Evolutionary conservation across 2,888 invertebrate genomes (phyloP).

Genomic region (Piscicola geometra): DNA sequence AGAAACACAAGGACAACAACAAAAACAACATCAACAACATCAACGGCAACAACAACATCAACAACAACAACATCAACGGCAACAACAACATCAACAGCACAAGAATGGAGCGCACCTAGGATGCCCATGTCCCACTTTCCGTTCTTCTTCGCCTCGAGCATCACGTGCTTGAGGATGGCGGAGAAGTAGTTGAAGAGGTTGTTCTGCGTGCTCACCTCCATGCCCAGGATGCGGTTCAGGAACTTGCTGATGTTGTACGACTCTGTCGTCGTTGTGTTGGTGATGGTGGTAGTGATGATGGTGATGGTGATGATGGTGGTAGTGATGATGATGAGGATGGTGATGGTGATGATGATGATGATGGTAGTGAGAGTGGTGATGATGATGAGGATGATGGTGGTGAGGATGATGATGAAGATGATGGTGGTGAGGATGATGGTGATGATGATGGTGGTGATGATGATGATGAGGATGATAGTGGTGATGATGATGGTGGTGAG

Average conservation of each 20-base stretch:
- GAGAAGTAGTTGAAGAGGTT: constrained; percentile 94
- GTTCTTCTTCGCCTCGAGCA: constrained; percentile 84
- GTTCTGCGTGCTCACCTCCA: constrained; percentile 95
- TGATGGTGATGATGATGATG: too few species aligned
- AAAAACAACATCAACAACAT: background rate
- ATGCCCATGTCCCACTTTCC: constrained; percentile 93
- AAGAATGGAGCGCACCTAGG: constrained; percentile 59
- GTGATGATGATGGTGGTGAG: constrained; percentile 73
- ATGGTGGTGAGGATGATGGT: constrained; percentile 96
- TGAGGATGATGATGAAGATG: constrained; percentile 72
- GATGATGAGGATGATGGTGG: too few species aligned
- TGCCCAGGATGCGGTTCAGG: constrained; percentile 87
- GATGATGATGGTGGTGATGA: constrained; percentile 93
- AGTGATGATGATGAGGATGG: too few species aligned
- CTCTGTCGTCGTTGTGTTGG: constrained; percentile 21
- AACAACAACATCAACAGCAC: constrained; percentile 15
- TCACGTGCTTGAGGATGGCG: constrained; percentile 83
- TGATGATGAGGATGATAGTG: constrained; percentile 90
- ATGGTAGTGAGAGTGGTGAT: too few species aligned
- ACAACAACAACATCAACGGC: background rate
- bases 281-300: background rate
- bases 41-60: background rate
- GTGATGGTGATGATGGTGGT: too few species aligned
- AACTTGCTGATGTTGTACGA: constrained; percentile 84
- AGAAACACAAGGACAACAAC: background rate